A percentile compares a stretch with the other conserved stretches of the same genome.
Conservation (phyloP, 2,113 vertebrate species). For the Leptobrachium leishanense region DNA sequence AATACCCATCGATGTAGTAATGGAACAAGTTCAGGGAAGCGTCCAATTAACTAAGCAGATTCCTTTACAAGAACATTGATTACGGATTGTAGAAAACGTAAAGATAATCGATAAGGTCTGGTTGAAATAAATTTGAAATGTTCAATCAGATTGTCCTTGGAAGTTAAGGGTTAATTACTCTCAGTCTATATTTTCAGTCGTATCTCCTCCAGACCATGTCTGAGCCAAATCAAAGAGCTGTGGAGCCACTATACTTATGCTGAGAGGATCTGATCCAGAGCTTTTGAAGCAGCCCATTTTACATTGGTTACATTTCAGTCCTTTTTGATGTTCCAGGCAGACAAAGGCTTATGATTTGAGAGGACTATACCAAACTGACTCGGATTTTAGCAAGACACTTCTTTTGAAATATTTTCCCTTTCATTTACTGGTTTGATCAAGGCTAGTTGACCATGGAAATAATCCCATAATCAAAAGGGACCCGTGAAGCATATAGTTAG, state of each 20-base stretch:
- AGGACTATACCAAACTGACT: background rate
- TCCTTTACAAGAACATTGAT: too few relatives aligned
- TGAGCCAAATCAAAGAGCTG: slow-evolving; percentile 7
- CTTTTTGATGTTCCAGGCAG: background rate
- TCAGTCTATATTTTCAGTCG: background rate
- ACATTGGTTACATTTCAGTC: slow-evolving; percentile 11
- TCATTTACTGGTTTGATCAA: slow-evolving; percentile 9
- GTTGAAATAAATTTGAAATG: background rate
- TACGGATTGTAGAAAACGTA: too few relatives aligned
- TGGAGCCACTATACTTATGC: background rate
- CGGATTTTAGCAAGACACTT: background rate
- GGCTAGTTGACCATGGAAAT: background rate
- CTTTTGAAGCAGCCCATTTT: slow-evolving; percentile 24
- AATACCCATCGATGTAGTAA: too few relatives aligned
- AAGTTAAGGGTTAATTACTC: slow-evolving; percentile 1
- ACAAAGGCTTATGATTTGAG: slow-evolving; percentile 22
- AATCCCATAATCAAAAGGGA: background rate
- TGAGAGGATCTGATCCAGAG: slow-evolving; percentile 11
- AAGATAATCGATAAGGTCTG: too few relatives aligned
- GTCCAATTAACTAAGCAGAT: too few relatives aligned
- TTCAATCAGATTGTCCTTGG: background rate
- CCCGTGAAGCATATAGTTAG: background rate
- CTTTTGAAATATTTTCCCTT: slow-evolving; percentile 3
- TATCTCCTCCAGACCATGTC: background rate
- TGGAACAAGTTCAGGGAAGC: too few relatives aligned